Percentiles rank a stretch among this genome's conserved stretches.
phyloP scores from a whole-genome alignment of 2,797 vertebrate genomes.

The Ispidina picta region DNA sequence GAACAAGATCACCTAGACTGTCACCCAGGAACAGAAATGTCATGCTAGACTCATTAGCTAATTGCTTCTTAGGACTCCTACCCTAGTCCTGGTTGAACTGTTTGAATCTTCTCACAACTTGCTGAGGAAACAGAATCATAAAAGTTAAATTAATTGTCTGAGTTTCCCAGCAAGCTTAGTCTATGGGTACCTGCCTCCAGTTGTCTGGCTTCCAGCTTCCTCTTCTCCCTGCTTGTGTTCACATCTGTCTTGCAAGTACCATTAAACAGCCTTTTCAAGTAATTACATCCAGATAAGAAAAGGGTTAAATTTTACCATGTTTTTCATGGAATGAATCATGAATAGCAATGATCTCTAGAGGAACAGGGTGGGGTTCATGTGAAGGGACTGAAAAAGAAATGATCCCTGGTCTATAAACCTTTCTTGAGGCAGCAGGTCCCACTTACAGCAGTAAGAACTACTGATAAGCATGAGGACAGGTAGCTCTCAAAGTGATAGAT shows the following conservation, averaged over 20 bases:
- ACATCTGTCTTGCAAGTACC: neutral
- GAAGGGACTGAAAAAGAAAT: neutral
- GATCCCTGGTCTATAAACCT: neutral
- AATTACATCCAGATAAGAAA: neutral
- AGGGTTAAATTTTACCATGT: neutral
- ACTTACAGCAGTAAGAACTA: neutral
- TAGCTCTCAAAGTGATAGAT: neutral
- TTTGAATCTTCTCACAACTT: neutral
- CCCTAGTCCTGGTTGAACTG: neutral
- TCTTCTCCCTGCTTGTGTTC: fast-evolving
- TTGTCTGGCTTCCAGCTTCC: neutral
- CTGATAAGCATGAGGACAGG: neutral
- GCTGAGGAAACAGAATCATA: neutral
- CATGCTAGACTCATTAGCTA: neutral
- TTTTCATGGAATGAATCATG: neutral
- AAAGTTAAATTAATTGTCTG: neutral
- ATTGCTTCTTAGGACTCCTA: neutral
- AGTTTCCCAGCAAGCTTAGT: neutral
- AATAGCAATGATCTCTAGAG: neutral
- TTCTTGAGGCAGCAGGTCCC: neutral
- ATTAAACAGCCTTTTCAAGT: neutral
- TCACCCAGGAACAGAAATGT: too few species aligned
- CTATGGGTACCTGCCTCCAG: neutral
- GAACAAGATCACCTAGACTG: too few species aligned
- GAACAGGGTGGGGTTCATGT: neutral